Conservation (phyloP, 2,113 vertebrate species). For the Erpornis zantholeuca region DNA sequence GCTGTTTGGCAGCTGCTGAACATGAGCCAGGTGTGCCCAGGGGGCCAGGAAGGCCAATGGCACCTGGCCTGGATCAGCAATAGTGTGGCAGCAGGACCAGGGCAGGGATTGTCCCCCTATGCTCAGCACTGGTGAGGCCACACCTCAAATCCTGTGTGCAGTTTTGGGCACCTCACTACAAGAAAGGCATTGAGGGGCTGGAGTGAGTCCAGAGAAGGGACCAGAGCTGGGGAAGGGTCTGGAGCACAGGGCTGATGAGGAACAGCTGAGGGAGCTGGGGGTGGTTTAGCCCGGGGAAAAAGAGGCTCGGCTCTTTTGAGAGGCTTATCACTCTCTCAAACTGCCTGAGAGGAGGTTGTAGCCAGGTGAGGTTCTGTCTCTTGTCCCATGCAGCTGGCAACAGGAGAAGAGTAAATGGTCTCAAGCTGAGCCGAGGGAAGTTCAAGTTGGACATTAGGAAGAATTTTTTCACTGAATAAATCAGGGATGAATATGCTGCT, state of each 20-base stretch:
- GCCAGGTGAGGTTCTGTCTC: neutral
- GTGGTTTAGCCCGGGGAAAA: neutral
- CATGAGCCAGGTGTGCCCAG: neutral
- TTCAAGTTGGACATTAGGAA: neutral
- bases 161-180: neutral
- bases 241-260: neutral
- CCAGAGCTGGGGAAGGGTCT: neutral
- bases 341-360: neutral
- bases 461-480: neutral
- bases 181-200: neutral
- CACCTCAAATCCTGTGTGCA: neutral
- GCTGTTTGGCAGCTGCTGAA: neutral
- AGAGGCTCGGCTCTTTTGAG: neutral
- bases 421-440: neutral
- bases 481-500: neutral
- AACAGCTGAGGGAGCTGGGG: neutral
- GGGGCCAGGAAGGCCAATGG: neutral
- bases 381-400: rapidly evolving
- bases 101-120: neutral
- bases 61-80: neutral
- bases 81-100: neutral
- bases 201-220: neutral
- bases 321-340: neutral
- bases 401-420: neutral
- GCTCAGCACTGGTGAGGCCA: rapidly evolving